Percentiles rank a stretch among this genome's conserved stretches.
phyloP scores from a whole-genome alignment of 2,113 vertebrate genomes.

The Laticauda laticaudata region DNA sequence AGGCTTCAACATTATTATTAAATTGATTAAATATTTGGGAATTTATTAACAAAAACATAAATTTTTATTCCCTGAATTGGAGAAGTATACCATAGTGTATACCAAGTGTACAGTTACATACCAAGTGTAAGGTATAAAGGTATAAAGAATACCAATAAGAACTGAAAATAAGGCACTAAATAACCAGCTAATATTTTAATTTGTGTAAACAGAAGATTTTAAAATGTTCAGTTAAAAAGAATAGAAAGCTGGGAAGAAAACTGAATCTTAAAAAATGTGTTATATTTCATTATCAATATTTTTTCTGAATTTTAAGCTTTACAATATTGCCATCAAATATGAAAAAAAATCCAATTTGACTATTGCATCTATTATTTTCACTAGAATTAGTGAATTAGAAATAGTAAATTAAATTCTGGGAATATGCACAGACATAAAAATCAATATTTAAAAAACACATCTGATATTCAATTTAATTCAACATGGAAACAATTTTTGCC shows the following conservation, averaged over 20 bases:
- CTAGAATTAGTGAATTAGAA: neutral
- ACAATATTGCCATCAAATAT: neutral
- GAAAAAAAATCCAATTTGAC: neutral
- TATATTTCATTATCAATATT: neutral
- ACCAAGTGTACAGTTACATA: no score
- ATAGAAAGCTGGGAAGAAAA: neutral
- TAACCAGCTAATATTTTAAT: neutral
- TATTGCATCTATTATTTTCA: neutral
- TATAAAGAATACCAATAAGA: neutral
- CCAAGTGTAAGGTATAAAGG: no score
- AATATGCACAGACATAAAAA: neutral
- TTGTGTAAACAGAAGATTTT: neutral
- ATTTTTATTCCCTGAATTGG: neutral
- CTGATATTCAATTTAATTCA: neutral
- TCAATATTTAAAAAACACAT: neutral
- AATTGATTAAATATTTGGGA: neutral
- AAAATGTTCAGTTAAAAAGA: neutral
- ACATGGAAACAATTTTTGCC: neutral
- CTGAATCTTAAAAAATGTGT: neutral
- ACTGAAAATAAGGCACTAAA: neutral
- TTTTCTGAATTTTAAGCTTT: neutral
- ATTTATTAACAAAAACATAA: neutral
- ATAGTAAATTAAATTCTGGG: neutral
- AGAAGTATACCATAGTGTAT: neutral
- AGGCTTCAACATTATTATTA: neutral